Percentiles rank a stretch among this genome's conserved stretches.
Evolutionary conservation across 2,888 invertebrate genomes (phyloP).

Genomic region (Stenoptilia bipunctidactyla): DNA sequence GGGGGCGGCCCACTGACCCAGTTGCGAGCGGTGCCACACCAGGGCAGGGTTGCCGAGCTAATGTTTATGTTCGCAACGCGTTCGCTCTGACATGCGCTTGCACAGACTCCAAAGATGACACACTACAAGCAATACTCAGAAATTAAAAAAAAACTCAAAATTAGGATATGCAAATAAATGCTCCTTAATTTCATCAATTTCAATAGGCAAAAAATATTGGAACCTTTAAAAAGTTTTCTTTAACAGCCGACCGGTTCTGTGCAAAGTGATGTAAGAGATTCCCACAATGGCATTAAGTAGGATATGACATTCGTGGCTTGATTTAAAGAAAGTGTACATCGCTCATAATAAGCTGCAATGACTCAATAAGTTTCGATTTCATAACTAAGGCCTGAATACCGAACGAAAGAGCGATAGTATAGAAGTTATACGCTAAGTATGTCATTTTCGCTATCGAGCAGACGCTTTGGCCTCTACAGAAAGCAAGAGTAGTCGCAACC

Average conservation of each 20-base stretch:
- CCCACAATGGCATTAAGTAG: too few relatives aligned
- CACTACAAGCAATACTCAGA: too few relatives aligned
- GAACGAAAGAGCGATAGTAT: conserved; percentile 51
- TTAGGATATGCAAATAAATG: too few relatives aligned
- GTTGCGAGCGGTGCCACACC: conserved; percentile 77
- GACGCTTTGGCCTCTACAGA: conserved; percentile 56
- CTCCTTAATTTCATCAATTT: too few relatives aligned
- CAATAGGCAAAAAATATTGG: too few relatives aligned
- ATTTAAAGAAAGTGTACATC: conserved; percentile 24
- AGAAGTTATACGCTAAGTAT: conserved; percentile 43
- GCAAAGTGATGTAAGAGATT: background rate
- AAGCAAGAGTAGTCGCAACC: conserved; percentile 54
- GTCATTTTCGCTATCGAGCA: conserved; percentile 66
- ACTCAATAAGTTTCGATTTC: conserved; percentile 57
- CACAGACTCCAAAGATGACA: conserved; percentile 1
- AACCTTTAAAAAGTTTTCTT: too few relatives aligned
- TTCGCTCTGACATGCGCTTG: conserved; percentile 21
- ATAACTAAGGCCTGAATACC: conserved; percentile 59
- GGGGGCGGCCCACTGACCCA: conserved; percentile 87
- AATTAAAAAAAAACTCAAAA: too few relatives aligned
- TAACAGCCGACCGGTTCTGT: too few relatives aligned
- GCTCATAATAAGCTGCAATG: conserved; percentile 30
- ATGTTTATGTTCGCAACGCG: conserved; percentile 59
- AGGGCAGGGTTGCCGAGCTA: conserved; percentile 69
- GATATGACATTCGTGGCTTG: too few relatives aligned